Evolutionary conservation across 2,113 vertebrate genomes (phyloP).

Genomic region (Xyliphius kryptos): DNA sequence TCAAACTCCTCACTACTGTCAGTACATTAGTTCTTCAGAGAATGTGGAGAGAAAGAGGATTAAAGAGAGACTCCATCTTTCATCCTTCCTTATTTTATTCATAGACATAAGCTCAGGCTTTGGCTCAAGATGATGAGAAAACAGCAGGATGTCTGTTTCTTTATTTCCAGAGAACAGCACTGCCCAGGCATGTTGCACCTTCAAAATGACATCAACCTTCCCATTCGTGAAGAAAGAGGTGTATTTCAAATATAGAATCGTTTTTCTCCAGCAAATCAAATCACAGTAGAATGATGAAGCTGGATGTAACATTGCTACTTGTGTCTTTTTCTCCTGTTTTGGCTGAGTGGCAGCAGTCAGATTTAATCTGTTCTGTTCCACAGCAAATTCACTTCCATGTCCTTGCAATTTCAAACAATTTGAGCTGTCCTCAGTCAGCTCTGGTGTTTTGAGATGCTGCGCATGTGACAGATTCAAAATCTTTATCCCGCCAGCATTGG

Average conservation of each 20-base stretch:
- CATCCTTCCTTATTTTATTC: background rate
- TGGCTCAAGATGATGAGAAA: background rate
- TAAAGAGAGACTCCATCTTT: background rate
- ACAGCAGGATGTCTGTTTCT: conserved; percentile 4
- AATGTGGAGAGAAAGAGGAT: background rate
- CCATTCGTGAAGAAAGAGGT: background rate
- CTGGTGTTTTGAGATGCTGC: too few species aligned
- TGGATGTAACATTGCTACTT: background rate
- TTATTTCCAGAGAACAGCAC: background rate
- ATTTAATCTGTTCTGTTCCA: too few species aligned
- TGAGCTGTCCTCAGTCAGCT: too few species aligned
- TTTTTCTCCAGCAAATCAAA: conserved; percentile 9
- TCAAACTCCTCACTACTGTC: background rate
- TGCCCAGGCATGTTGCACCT: background rate
- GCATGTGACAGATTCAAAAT: too few species aligned
- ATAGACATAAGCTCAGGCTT: background rate
- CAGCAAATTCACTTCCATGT: too few species aligned
- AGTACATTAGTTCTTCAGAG: background rate
- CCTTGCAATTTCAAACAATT: too few species aligned
- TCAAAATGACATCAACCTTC: background rate
- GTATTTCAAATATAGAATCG: background rate
- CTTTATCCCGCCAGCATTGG: too few species aligned
- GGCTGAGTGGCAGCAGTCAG: background rate
- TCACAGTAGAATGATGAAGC: background rate
- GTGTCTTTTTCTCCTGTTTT: background rate